Percentiles rank a stretch among this genome's conserved stretches.
Conservation (phyloP, 2,113 vertebrate species). For the Actenoides lindsayi region DNA sequence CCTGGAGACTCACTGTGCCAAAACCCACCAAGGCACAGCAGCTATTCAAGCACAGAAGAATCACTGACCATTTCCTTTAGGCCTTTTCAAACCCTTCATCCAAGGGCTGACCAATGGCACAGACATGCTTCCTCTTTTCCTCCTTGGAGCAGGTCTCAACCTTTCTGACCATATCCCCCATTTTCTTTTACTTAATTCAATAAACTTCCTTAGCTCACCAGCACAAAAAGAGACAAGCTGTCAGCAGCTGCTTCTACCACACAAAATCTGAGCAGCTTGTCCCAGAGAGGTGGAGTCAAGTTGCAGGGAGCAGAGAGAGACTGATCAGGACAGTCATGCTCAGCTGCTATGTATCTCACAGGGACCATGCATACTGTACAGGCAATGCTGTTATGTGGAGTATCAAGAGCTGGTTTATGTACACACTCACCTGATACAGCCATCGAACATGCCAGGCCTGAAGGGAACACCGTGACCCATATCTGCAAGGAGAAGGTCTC, state of each 20-base stretch:
- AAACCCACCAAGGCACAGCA: not conserved
- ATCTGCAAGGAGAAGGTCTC: conserved; percentile 90
- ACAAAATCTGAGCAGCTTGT: not conserved
- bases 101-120: not conserved
- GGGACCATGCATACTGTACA: accelerated
- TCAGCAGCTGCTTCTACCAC: not conserved
- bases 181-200: not conserved
- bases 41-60: not conserved
- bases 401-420: accelerated
- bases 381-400: accelerated
- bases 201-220: not conserved
- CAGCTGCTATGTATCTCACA: not conserved
- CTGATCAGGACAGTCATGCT: not conserved
- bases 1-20: not conserved
- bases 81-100: not conserved
- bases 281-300: not conserved
- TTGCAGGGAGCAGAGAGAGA: not conserved
- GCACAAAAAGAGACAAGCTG: not conserved
- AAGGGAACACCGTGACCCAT: conserved; percentile 93
- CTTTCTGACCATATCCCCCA: not conserved
- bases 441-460: conserved; percentile 89
- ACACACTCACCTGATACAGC: conserved; percentile 88
- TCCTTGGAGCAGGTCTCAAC: not conserved
- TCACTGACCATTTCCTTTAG: not conserved
- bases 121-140: not conserved